phyloP scores from a whole-genome alignment of 2,113 vertebrate genomes.

The Sander vitreus region DNA sequence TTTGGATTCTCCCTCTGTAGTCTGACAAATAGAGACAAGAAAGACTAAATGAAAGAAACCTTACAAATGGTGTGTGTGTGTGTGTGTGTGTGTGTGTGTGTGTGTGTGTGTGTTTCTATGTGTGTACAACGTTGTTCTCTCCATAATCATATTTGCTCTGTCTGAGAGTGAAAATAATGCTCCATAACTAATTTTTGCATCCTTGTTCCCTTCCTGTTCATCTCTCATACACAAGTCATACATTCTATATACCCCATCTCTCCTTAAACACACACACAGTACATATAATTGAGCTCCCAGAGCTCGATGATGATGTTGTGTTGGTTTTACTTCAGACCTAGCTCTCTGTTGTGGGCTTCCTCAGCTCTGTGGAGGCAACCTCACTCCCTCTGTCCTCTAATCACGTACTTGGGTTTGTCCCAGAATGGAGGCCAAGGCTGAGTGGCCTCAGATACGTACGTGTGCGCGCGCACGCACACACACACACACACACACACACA shows the following conservation, averaged over 20 bases:
- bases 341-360: slow-evolving; percentile 65
- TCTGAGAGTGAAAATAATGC: slow-evolving; percentile 8
- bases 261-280: background rate
- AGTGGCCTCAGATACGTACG: slow-evolving; percentile 33
- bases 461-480: slow-evolving; percentile 29
- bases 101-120: background rate
- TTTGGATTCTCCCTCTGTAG: background rate
- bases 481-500: slow-evolving; percentile 16
- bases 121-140: background rate
- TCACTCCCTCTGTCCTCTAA: slow-evolving; percentile 71
- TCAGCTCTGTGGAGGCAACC: slow-evolving; percentile 35
- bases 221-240: background rate
- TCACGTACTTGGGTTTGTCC: slow-evolving; percentile 64
- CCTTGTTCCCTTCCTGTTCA: slow-evolving; percentile 10
- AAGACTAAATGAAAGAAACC: slow-evolving; percentile 1
- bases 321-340: slow-evolving; percentile 60
- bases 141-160: background rate
- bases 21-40: slow-evolving; percentile 7
- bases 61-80: background rate
- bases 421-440: slow-evolving; percentile 46
- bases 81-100: too few species aligned
- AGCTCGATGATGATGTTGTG: slow-evolving; percentile 32
- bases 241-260: background rate
- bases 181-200: background rate
- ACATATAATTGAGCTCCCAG: slow-evolving; percentile 44